A percentile compares a stretch with the other conserved stretches of the same genome.
These are phyloP conservation scores for Philereme vetulata DNA, from an alignment of 2,888 invertebrate species.

Conservation along the genomic window DNA sequence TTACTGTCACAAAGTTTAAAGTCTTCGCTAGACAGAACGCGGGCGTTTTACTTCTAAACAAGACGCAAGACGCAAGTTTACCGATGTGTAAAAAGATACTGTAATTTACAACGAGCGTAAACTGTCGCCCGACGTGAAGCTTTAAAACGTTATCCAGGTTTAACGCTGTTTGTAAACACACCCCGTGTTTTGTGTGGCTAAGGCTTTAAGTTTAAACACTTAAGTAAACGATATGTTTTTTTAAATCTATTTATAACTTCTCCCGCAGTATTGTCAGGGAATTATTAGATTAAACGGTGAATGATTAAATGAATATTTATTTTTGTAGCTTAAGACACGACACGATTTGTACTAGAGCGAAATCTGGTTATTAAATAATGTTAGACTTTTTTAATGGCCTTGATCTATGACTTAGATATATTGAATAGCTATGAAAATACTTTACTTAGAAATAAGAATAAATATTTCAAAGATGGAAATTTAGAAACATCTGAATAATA, in stretches of 20 bases:
- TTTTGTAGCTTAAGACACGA: constrained; percentile 60
- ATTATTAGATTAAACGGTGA: constrained; percentile 37
- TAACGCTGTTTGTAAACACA: neutral
- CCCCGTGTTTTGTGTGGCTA: constrained; percentile 12
- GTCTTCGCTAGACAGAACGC: constrained; percentile 28
- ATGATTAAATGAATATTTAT: constrained; percentile 28
- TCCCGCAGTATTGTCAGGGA: constrained; percentile 51
- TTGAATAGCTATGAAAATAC: constrained; percentile 24
- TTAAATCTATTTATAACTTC: constrained; percentile 54
- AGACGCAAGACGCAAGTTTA: too few relatives aligned
- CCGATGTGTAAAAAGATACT: too few relatives aligned
- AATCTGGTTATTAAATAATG: constrained; percentile 36
- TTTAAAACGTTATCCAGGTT: neutral
- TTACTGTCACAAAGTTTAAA: constrained; percentile 70
- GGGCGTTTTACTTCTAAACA: neutral
- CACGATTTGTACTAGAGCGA: constrained; percentile 69
- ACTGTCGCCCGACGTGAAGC: neutral
- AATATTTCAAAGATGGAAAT: constrained; percentile 2
- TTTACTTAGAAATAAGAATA: constrained; percentile 12
- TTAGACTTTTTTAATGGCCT: constrained; percentile 28
- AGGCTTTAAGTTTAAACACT: constrained; percentile 40
- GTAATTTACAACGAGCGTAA: neutral
- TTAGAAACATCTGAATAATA: constrained; percentile 21
- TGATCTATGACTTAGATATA: constrained; percentile 20
- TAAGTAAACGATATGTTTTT: constrained; percentile 80